Evolutionary conservation across 2,888 invertebrate species (phyloP), one percentile per base, ranked within the genome.

Genomic region (Ectropis crepuscularia): DNA sequence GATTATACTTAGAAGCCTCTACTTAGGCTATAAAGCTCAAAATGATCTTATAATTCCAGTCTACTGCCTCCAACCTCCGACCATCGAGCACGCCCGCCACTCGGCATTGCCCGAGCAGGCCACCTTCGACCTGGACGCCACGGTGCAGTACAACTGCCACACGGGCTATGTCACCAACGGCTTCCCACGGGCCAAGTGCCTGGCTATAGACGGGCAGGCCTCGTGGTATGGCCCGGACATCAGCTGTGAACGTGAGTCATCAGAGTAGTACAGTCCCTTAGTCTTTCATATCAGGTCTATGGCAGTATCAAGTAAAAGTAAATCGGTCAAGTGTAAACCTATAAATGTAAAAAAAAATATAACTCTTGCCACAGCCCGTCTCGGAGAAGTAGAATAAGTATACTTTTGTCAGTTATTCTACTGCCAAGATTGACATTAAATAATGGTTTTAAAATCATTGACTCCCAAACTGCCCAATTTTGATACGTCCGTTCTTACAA

Each of bases 201-300:
- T 99, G 70, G 96, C 97, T 65, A 97, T 98, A 75, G 97, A 98
- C 74, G 95, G 94, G 0, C 95, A 95, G 74, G 98, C 99, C 0
- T 97, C 97, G 72, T 99, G 99, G 99, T 98, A 97, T 79, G 99
- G 99, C 1, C 99, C 99, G 1, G 98, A 99, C 77, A 97, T 99
- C 76, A 96, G 96, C 66, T 99, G 99, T 85, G 97, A 98, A 94
- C 98, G 99, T 96, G 92, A 96, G 95, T 94, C 59, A 41, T 41
- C 7, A 9, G 41, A 41, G 5, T 41, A 28, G 16, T 2, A 4
- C 4, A 28, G 16, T 28, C 4, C 16, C 16, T 28, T 28, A 4
- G 16, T 28, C 1, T 28, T 28, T 28, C 2, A 28, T 28, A 28
- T 4, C 16, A 28, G 16, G 16, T 28, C 2, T 28, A n/a, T n/a